Percentiles rank a stretch among this genome's conserved stretches.
Conservation (phyloP, 2,888 invertebrate genomes). For the Autographa pulchrina region DNA sequence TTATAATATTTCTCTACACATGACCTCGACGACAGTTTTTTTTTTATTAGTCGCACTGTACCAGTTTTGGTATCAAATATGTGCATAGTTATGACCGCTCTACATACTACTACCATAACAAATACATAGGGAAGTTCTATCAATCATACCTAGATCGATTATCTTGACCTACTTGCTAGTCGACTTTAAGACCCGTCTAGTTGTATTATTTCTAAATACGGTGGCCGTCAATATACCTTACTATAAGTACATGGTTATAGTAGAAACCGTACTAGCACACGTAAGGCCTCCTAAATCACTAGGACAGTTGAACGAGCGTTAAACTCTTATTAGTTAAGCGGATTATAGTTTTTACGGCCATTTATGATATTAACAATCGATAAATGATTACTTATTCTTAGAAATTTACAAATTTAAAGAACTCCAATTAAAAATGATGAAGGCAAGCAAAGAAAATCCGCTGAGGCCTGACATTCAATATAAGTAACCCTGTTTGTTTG, state of each 20-base stretch:
- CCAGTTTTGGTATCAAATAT: too few species aligned
- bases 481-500: too few species aligned
- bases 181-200: slow-evolving; percentile 30
- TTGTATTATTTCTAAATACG: slow-evolving; percentile 26
- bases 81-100: not conserved
- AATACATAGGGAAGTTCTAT: not conserved
- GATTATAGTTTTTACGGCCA: slow-evolving; percentile 12
- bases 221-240: slow-evolving; percentile 24
- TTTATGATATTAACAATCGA: not conserved
- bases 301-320: slow-evolving; percentile 28
- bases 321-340: slow-evolving; percentile 30
- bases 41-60: too few species aligned
- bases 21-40: too few species aligned
- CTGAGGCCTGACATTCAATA: too few species aligned
- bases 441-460: too few species aligned
- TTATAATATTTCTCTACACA: too few species aligned
- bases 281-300: slow-evolving; percentile 57
- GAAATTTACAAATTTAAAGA: too few species aligned
- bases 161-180: slow-evolving; percentile 17
- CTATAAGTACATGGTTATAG: slow-evolving; percentile 40
- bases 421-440: too few species aligned
- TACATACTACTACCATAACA: not conserved
- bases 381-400: too few species aligned
- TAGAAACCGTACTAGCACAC: slow-evolving; percentile 44
- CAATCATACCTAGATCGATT: not conserved